These are phyloP conservation scores for Platysternon megacephalum DNA, from an alignment of 2,113 vertebrate species.

Conservation along the genomic window DNA sequence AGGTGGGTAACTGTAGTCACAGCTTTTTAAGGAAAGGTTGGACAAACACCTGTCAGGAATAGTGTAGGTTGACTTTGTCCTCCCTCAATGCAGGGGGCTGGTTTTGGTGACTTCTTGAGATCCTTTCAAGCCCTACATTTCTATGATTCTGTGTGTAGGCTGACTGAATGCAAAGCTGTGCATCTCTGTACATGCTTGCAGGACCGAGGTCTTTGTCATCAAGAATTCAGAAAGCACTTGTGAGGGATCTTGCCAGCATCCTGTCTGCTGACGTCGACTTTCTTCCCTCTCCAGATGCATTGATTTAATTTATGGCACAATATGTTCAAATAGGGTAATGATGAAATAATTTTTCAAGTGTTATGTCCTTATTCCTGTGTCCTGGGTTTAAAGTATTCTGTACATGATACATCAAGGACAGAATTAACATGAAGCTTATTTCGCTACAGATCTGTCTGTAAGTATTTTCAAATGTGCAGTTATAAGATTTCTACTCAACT, in stretches of 20 bases:
- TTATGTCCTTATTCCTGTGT: not conserved
- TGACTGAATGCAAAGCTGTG: not conserved
- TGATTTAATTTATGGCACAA: not conserved
- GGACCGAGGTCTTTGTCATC: accelerated
- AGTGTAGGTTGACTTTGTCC: not conserved
- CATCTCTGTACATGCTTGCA: not conserved
- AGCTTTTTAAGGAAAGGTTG: not conserved
- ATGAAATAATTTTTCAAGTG: not conserved
- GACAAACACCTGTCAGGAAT: not conserved
- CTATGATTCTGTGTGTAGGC: not conserved
- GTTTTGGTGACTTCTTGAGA: not conserved
- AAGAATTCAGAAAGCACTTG: not conserved
- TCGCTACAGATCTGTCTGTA: not conserved
- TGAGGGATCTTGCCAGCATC: not conserved
- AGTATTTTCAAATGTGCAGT: not conserved
- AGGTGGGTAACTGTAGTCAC: not conserved
- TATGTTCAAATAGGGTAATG: not conserved
- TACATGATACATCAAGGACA: not conserved
- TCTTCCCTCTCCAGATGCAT: not conserved
- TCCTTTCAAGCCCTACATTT: not conserved
- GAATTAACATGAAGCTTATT: constrained; percentile 15
- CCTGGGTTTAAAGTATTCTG: constrained; percentile 15
- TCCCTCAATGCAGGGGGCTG: not conserved
- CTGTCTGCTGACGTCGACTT: not conserved
- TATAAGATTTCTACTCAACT: not conserved